Conservation (phyloP, 2,797 vertebrate genomes). For the Moxostoma hubbsi region DNA sequence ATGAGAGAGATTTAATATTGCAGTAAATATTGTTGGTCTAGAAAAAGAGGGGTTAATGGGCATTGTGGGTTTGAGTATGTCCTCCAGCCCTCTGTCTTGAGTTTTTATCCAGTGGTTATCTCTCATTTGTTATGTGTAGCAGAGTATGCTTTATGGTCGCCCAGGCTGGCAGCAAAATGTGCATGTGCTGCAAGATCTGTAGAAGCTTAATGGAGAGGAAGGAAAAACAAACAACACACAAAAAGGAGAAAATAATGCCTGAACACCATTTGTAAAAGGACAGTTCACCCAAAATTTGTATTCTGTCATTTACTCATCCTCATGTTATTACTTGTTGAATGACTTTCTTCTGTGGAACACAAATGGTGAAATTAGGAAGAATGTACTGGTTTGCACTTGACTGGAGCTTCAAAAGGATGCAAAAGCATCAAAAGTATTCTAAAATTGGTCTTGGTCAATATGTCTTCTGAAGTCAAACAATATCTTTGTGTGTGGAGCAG, state of each 20-base stretch:
- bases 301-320: no score
- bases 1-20: conserved; percentile 21
- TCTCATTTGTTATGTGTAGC: conserved; percentile 40
- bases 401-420: no score
- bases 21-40: conserved; percentile 34
- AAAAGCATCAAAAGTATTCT: no score
- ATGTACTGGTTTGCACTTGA: no score
- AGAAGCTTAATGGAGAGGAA: conserved; percentile 52
- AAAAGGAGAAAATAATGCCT: conserved; percentile 32
- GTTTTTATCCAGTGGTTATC: conserved; percentile 51
- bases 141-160: conserved; percentile 37
- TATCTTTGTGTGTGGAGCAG: no score
- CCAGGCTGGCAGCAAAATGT: conserved; percentile 32
- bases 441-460: no score
- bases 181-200: conserved; percentile 27
- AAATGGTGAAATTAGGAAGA: no score
- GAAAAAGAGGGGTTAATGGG: conserved; percentile 20
- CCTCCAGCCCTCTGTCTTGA: conserved; percentile 39
- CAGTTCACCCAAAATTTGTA: no score
- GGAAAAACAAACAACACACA: conserved; percentile 32
- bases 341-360: no score
- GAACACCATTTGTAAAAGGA: not conserved
- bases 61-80: conserved; percentile 43
- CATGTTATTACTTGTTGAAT: no score
- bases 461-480: no score